Percentiles rank a stretch among this genome's conserved stretches.
These are phyloP conservation scores for Micromesistius poutassou DNA, from an alignment of 2,797 vertebrate genomes.

Conservation along the genomic window DNA sequence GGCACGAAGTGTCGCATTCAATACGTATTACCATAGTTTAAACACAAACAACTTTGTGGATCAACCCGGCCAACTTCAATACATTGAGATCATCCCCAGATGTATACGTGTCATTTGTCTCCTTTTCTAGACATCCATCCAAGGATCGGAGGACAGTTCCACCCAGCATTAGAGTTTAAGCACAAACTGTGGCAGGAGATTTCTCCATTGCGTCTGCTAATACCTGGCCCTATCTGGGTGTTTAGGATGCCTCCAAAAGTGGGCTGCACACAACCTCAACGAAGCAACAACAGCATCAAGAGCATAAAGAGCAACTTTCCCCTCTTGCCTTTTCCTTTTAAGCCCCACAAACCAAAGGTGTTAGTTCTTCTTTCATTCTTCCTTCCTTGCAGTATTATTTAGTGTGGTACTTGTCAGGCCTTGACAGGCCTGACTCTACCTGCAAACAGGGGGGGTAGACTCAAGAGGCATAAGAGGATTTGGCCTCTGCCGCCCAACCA, in stretches of 20 bases:
- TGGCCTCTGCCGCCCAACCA: conserved; percentile 49
- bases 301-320: neutral
- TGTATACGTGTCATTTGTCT: neutral
- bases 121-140: neutral
- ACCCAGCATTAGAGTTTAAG: neutral
- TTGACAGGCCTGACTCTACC: conserved; percentile 51
- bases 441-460: conserved; percentile 45
- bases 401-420: conserved; percentile 27
- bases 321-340: conserved; percentile 18
- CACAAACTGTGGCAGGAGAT: neutral
- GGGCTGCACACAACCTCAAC: neutral
- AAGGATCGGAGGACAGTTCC: neutral
- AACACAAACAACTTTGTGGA: neutral
- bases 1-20: neutral
- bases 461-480: conserved; percentile 60
- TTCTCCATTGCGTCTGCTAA: neutral
- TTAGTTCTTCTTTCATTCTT: neutral
- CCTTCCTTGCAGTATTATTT: conserved; percentile 21
- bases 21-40: neutral
- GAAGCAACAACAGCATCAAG: neutral
- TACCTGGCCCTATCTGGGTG: neutral
- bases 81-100: neutral
- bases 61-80: neutral
- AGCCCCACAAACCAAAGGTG: neutral
- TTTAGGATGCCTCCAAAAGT: neutral